These are phyloP conservation scores for Cinara cedri DNA, from an alignment of 2,888 invertebrate genomes.

Conservation along the genomic window DNA sequence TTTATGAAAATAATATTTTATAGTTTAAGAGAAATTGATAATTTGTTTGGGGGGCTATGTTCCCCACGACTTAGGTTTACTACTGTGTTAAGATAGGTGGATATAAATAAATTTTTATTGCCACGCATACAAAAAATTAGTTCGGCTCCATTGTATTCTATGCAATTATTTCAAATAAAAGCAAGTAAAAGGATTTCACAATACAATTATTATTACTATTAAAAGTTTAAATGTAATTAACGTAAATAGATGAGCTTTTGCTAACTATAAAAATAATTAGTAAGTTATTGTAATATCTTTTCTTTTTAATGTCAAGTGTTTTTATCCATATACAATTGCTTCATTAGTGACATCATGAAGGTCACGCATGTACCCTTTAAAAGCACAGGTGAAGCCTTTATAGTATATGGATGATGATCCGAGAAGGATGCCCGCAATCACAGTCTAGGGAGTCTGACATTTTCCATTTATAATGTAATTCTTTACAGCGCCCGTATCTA, in stretches of 20 bases:
- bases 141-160: too few species aligned
- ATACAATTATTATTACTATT: too few species aligned
- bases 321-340: neutral
- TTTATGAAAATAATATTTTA: too few species aligned
- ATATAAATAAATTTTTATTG: too few species aligned
- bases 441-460: neutral
- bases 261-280: neutral
- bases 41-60: too few species aligned
- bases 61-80: too few species aligned
- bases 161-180: too few species aligned
- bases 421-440: neutral
- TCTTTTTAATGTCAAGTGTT: conserved; percentile 3
- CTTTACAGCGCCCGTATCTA: neutral
- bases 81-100: too few species aligned
- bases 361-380: conserved; percentile 3
- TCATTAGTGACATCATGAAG: neutral
- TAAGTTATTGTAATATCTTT: neutral
- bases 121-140: too few species aligned
- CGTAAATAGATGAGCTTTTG: neutral
- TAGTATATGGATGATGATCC: neutral
- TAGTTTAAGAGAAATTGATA: too few species aligned
- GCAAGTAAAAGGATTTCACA: too few species aligned
- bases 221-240: too few species aligned
- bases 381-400: neutral
- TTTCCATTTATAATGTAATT: neutral